Percentiles rank a stretch among this genome's conserved stretches.
Conservation (phyloP, 2,797 vertebrate genomes). For the Premnoplex brunnescens region DNA sequence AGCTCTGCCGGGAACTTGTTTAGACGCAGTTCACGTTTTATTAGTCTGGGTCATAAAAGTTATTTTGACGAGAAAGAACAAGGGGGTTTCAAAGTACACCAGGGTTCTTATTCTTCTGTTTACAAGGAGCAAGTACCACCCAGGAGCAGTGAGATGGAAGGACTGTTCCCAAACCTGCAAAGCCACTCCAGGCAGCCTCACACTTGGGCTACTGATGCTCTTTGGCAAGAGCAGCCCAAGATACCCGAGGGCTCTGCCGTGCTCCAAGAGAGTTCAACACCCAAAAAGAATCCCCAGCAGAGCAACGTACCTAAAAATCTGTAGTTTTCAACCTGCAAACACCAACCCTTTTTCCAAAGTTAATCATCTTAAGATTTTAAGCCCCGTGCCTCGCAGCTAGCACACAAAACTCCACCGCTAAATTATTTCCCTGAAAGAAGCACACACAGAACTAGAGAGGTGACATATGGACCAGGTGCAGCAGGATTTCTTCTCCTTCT, state of each 20-base stretch:
- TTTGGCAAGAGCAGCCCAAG: neutral
- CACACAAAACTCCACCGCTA: neutral
- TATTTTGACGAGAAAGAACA: neutral
- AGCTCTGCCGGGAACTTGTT: neutral
- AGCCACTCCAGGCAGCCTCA: neutral
- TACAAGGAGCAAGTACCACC: neutral
- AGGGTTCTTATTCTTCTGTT: neutral
- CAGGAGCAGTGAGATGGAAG: neutral
- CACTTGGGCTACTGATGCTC: neutral
- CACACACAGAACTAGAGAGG: neutral
- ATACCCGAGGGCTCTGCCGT: neutral
- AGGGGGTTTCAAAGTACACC: neutral
- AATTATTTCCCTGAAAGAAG: neutral
- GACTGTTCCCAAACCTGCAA: neutral
- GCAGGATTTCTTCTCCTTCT: neutral
- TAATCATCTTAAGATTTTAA: neutral
- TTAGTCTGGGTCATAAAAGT: neutral
- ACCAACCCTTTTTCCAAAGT: neutral
- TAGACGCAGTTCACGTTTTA: neutral
- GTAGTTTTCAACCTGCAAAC: neutral
- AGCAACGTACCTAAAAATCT: rapidly evolving
- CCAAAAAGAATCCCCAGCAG: neutral
- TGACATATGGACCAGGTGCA: rapidly evolving
- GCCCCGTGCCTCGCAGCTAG: neutral
- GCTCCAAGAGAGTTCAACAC: neutral